Base-by-base conservation (phyloP, 1,140 invertebrate species). In the Ostrea edulis region DNA sequence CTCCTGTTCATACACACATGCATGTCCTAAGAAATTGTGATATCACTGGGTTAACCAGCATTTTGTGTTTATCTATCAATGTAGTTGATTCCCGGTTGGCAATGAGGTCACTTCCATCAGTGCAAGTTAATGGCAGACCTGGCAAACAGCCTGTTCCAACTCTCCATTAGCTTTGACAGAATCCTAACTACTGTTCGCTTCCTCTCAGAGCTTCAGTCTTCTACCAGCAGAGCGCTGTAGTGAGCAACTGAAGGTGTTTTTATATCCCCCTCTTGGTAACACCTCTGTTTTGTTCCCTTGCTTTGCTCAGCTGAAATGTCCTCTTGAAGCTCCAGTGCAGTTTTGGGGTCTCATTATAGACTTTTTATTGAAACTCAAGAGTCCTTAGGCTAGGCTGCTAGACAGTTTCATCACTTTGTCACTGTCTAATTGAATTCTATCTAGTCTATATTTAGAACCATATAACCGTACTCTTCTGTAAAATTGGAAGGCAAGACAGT, bases 131-230 rank as follows among this genome's bases (percentile, higher is more conserved):
- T 77, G 25, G 68, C 29, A 35, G 68, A 77, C 12, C 12, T 77
- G 68, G 68, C 68, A 77, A 8, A 22, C 1, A 9, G 68, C 68
- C 68, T 25, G 25, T 9, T 17, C 68, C 12, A 14, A 77, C 25
- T 35, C 68, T 25, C 68, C 22, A 77, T 77, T 77, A 77, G 68
- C 68, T 77, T 35, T 77, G 68, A 77, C 68, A 77, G 68, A 77
- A 77, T 2, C 25, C 25, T 77, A 77, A 35, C 68, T 77, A 77
- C 68, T 77, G 68, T 77, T 71, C 25, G 8, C n/a, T 29, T 62
- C 58, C 58, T 62, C 12, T 22, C 11, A 25, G 25, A 35, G 25
- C 22, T 77, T 71, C 68, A 25, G 9, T 35, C 22, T 35, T 35
- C n/a, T 22, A 71, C 22, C 8, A 25, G 22, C 65, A 22, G 20